These are phyloP conservation scores for Uria lomvia DNA, from an alignment of 2,113 vertebrate genomes.

Conservation along the genomic window DNA sequence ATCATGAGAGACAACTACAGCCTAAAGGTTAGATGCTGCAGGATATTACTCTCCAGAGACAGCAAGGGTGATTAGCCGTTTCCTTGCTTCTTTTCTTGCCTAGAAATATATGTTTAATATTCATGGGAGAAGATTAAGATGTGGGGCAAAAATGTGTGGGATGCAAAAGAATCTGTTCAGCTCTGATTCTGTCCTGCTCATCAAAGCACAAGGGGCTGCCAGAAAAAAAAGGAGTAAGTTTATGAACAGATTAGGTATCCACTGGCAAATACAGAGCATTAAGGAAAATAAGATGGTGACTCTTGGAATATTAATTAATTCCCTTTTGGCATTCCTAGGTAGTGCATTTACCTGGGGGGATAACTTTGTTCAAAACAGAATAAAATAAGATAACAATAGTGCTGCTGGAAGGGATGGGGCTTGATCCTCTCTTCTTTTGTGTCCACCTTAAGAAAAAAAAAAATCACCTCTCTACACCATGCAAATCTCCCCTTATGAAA, in stretches of 20 bases:
- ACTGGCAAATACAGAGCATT: neutral
- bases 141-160: neutral
- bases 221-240: neutral
- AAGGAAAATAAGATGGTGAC: neutral
- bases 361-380: neutral
- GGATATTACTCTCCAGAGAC: neutral
- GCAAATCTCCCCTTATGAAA: neutral
- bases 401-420: accelerated
- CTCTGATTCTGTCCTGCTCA: neutral
- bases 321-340: neutral
- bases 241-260: neutral
- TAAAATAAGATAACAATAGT: neutral
- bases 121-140: neutral
- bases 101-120: neutral
- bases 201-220: neutral
- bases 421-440: neutral
- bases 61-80: neutral
- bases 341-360: neutral
- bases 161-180: neutral
- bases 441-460: neutral
- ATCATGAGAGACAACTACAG: neutral
- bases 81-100: neutral
- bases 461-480: accelerated
- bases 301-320: neutral
- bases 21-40: neutral